Conservation (phyloP, 1,140 invertebrate genomes). For the Pseudomyrmex sp. region DNA sequence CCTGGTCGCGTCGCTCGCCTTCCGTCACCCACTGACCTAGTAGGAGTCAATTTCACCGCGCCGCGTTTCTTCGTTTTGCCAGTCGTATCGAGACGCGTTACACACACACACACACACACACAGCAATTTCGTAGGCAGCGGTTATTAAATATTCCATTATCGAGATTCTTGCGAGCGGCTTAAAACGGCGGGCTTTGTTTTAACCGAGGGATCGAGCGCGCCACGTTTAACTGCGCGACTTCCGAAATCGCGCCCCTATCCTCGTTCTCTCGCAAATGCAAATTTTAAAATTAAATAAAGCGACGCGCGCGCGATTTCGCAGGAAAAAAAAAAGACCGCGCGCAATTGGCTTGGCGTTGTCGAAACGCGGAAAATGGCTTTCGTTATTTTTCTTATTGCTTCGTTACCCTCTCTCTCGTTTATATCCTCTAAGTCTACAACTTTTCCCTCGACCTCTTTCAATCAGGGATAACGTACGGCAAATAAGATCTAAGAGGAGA, state of each 20-base stretch:
- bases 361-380: too few species aligned
- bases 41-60: slow-evolving; percentile 76
- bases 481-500: too few species aligned
- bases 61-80: slow-evolving; percentile 55
- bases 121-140: background rate
- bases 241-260: slow-evolving; percentile 19
- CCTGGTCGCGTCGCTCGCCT: slow-evolving; percentile 45
- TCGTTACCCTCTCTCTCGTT: too few species aligned
- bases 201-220: background rate
- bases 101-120: too few species aligned
- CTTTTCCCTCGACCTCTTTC: too few species aligned
- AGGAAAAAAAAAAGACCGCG: background rate
- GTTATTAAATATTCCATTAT: slow-evolving; percentile 63
- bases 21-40: slow-evolving; percentile 78
- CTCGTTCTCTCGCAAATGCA: background rate
- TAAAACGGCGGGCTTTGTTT: slow-evolving; percentile 31
- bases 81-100: slow-evolving; percentile 19
- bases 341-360: background rate
- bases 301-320: background rate
- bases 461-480: too few species aligned
- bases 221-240: background rate
- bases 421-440: too few species aligned
- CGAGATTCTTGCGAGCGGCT: slow-evolving; percentile 28
- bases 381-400: too few species aligned
- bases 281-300: slow-evolving; percentile 29